Evolutionary conservation across 2,888 invertebrate species (phyloP), one percentile per base, ranked within the genome.

Genomic region (Drosophila limbata): DNA sequence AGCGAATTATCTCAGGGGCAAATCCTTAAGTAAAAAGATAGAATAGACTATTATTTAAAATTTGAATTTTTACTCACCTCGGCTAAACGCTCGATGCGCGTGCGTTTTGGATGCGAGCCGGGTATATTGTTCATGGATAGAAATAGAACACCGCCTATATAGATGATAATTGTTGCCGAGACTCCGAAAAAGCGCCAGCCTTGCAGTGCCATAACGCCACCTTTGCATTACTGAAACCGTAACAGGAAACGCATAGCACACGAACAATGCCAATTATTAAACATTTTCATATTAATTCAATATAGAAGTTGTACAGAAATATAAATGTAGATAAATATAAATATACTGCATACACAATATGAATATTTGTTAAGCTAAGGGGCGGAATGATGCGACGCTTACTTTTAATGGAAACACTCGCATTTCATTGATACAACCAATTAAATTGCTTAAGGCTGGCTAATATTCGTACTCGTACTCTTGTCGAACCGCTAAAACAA

Each of bases 161-260:
- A 92, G 73, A 92, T 91, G 85, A 92, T 90, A 76, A 93, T 92
- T 80, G 91, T 91, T 79, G 90, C 91, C 84, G 92, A 91, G 80
- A 92, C 91, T 81, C 92, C 92, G 87, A 92, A 90, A 87, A 93
- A 90, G 88, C 92, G 92, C 92, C 92, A 92, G 86, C 92, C 91
- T 90, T 92, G 92, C 85, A 92, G 86, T 91, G 91, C 91, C 92
- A 92, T 92, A 72, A 87, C 91, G 91, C 87, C 82, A 80, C 55
- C 84, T 89, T 90, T 84, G 88, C 90, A 90, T 90, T 81, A 88
- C 91, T 91, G 62, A 77, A 77, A 84, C 15, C 40, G 31, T 6
- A 25, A 51, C 5, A 8, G 33, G 8, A 42, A 19, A 4, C 19
- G 6, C 21, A 25, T 0, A 15, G 21, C 28, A 8, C 17, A 39